A percentile compares a stretch with the other conserved stretches of the same genome.
Evolutionary conservation across 2,113 vertebrate genomes (phyloP).

Genomic region (Clarias batrachus): DNA sequence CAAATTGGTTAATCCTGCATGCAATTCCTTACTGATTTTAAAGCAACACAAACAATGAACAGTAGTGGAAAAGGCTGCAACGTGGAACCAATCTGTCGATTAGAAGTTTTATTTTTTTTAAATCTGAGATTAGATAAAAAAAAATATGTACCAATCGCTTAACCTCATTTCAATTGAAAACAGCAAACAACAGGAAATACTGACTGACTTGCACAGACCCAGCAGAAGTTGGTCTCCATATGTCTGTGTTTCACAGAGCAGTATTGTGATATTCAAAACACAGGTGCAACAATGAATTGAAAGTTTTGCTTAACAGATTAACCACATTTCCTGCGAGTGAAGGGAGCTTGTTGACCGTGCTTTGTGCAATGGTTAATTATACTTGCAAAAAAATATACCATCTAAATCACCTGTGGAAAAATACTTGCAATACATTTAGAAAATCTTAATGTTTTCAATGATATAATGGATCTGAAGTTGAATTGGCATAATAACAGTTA

Average conservation of each 20-base stretch:
- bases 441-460: background rate
- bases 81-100: background rate
- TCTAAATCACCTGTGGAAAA: background rate
- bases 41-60: background rate
- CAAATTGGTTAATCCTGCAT: background rate
- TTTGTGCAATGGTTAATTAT: background rate
- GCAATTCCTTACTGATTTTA: background rate
- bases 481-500: background rate
- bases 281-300: background rate
- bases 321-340: background rate
- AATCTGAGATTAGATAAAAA: background rate
- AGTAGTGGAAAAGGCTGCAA: background rate
- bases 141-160: background rate
- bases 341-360: background rate
- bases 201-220: background rate
- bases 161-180: background rate
- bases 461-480: background rate
- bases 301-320: background rate
- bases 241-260: background rate
- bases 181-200: background rate
- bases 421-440: background rate
- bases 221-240: too few species aligned
- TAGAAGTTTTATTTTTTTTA: too few species aligned
- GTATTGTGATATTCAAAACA: background rate
- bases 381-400: background rate